Conservation (phyloP, 2,888 invertebrate species). For the Cosmia pyralina region DNA sequence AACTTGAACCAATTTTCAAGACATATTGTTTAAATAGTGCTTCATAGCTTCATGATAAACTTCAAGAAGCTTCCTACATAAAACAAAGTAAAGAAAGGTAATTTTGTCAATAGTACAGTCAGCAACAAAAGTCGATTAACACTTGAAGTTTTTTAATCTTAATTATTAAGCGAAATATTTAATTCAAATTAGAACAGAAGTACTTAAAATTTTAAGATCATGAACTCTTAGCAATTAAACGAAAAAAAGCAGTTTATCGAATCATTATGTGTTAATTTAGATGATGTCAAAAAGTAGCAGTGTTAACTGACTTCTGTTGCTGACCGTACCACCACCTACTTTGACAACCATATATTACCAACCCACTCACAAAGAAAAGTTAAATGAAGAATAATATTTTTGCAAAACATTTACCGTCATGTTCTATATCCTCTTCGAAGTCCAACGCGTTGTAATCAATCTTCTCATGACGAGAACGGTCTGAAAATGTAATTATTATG, state of each 20-base stretch:
- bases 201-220: no score
- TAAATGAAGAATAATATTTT: not conserved
- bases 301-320: no score
- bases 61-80: not conserved
- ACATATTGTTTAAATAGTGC: no score
- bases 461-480: constrained; percentile 80
- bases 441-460: constrained; percentile 94
- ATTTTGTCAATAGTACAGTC: not conserved
- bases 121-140: no score
- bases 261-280: no score
- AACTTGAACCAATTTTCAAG: not conserved
- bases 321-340: not conserved
- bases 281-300: no score
- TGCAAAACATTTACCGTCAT: constrained; percentile 79
- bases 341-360: no score
- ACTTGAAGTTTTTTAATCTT: no score
- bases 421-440: constrained; percentile 92
- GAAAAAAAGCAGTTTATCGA: no score
- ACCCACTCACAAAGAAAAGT: not conserved
- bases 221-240: no score
- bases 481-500: constrained; percentile 65
- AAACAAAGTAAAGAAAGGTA: not conserved
- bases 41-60: not conserved
- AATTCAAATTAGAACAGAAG: no score
- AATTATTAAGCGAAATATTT: no score